Conservation (phyloP, 2,888 invertebrate genomes). For the Athripsodes cinereus region DNA sequence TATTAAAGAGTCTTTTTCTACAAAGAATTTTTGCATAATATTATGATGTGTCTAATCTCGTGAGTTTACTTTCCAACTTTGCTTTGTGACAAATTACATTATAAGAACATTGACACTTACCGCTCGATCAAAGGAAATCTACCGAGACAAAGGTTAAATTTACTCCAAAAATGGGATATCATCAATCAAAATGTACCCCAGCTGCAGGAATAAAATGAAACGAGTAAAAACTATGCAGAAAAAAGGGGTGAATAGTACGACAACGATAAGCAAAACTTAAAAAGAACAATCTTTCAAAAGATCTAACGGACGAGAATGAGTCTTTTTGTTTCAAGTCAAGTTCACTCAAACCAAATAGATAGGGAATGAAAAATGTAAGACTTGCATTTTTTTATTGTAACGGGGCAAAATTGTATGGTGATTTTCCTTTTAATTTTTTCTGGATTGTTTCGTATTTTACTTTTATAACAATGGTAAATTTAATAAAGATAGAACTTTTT, state of each 20-base stretch:
- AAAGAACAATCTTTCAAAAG: conserved; percentile 1
- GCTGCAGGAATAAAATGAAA: background rate
- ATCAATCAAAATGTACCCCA: background rate
- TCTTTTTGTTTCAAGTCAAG: conserved; percentile 1
- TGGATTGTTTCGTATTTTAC: too few species aligned
- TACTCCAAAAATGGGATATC: background rate
- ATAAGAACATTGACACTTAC: background rate
- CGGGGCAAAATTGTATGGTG: too few species aligned
- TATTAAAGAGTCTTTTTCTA: too few species aligned
- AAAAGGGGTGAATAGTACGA: background rate
- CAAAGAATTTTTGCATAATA: too few species aligned
- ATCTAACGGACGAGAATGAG: background rate
- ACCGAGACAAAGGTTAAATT: conserved; percentile 1
- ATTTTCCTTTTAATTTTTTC: too few species aligned
- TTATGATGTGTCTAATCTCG: too few species aligned
- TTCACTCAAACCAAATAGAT: background rate
- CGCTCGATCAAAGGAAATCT: background rate
- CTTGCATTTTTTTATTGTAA: background rate
- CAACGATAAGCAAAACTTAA: background rate
- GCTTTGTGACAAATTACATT: background rate
- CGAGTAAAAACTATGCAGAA: background rate
- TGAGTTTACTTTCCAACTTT: too few species aligned
- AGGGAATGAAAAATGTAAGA: background rate
- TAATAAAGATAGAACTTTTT: too few species aligned
- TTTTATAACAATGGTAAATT: too few species aligned